These are phyloP conservation scores for Drosophila mojavensis DNA, from an alignment of 1,140 invertebrate species.

Conservation along the genomic window DNA sequence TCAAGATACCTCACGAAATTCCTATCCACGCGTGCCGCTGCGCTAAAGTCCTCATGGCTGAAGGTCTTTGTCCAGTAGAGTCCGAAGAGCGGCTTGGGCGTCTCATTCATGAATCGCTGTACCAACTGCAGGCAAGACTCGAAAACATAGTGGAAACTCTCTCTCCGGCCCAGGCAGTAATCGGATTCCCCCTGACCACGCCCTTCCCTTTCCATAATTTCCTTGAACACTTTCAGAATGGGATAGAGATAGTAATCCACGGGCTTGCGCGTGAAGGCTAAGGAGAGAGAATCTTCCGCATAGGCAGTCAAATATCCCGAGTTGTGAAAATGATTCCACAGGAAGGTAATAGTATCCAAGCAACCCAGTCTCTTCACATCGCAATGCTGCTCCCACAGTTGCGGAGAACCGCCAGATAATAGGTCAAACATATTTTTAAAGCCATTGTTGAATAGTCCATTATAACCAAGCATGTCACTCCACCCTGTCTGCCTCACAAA, in stretches of 20 bases:
- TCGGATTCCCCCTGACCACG: not conserved
- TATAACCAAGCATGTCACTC: slow-evolving; percentile 51
- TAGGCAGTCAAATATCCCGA: slow-evolving; percentile 91
- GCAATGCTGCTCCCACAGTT: no score
- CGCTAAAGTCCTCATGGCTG: slow-evolving; percentile 89
- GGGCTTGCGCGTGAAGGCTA: slow-evolving; percentile 90
- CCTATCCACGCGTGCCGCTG: slow-evolving; percentile 88
- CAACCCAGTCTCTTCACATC: slow-evolving; percentile 84
- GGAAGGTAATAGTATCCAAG: slow-evolving; percentile 88
- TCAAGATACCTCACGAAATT: slow-evolving; percentile 86
- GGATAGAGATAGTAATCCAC: slow-evolving; percentile 92
- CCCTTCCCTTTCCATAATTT: not conserved
- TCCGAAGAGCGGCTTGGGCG: slow-evolving; percentile 88
- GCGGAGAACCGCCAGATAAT: no score
- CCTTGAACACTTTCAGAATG: slow-evolving; percentile 87
- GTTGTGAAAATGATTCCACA: slow-evolving; percentile 91
- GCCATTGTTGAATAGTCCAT: no score
- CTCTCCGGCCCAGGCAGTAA: slow-evolving; percentile 86
- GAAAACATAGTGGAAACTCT: slow-evolving; percentile 85
- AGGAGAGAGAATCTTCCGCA: slow-evolving; percentile 89
- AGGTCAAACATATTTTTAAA: no score
- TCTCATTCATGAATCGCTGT: slow-evolving; percentile 58
- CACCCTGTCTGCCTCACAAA: slow-evolving; percentile 38
- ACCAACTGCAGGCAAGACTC: slow-evolving; percentile 86
- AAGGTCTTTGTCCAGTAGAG: slow-evolving; percentile 92